Evolutionary conservation across 2,888 invertebrate species (phyloP).

Genomic region (Sussaba pulchella): DNA sequence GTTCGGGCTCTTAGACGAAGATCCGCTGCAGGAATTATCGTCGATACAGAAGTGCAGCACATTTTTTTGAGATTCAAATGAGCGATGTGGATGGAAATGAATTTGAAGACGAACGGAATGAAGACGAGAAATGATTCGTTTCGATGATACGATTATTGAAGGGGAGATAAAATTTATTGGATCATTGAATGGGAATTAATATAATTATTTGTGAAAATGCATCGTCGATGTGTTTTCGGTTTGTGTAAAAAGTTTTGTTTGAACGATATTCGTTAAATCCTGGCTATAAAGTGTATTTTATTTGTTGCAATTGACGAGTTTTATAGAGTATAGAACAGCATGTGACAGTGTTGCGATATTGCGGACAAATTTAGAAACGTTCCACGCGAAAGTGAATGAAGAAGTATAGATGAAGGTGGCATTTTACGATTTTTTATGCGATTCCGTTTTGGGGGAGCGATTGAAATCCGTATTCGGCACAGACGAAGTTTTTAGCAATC

Average conservation of each 20-base stretch:
- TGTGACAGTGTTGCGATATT: not conserved
- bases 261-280: not conserved
- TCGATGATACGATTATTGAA: no score
- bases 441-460: not conserved
- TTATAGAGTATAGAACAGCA: not conserved
- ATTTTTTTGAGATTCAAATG: not conserved
- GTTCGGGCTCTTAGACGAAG: constrained; percentile 8
- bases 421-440: not conserved
- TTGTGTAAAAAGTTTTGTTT: not conserved
- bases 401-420: not conserved
- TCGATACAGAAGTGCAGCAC: constrained; percentile 1
- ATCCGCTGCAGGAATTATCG: constrained; percentile 20
- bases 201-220: no score
- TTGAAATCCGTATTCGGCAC: constrained; percentile 11
- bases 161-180: no score
- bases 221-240: not conserved
- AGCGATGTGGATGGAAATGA: not conserved
- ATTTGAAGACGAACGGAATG: not conserved
- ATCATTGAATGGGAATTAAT: no score
- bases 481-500: constrained; percentile 22
- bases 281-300: not conserved
- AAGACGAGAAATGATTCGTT: not conserved
- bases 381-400: not conserved
- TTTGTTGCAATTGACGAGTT: no score
- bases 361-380: not conserved